Percentiles rank a stretch among this genome's conserved stretches.
Evolutionary conservation across 2,888 invertebrate species (phyloP).

Genomic region (Drosophila hamatofila): DNA sequence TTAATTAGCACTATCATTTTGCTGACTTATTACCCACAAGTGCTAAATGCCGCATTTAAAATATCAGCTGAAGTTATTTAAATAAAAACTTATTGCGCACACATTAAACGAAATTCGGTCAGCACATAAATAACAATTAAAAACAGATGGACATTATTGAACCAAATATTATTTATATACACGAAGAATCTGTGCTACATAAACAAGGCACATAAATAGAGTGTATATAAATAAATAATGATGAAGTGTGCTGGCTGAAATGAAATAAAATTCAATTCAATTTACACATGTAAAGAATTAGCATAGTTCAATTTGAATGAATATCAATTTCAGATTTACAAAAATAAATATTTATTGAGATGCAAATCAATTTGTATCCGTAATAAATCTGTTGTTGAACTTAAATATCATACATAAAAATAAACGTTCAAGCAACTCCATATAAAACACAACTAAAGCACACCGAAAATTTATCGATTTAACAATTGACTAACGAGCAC

Average conservation of each 20-base stretch:
- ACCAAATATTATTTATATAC: constrained; percentile 8
- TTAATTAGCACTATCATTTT: not conserved
- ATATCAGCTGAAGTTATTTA: constrained; percentile 1
- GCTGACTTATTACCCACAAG: constrained; percentile 26
- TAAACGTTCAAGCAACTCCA: not conserved
- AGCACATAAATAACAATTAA: constrained; percentile 42
- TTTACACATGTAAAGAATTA: not conserved
- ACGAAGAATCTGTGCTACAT: not conserved
- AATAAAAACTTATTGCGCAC: constrained; percentile 24
- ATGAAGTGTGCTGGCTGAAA: not conserved
- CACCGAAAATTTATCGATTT: constrained; percentile 59
- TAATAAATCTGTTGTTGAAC: not conserved
- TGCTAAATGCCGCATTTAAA: constrained; percentile 15
- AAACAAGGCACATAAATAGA: not conserved
- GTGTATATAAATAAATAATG: constrained; percentile 4
- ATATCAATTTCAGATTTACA: not conserved
- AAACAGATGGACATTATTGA: constrained; percentile 30
- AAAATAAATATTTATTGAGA: not conserved
- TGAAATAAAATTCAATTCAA: not conserved
- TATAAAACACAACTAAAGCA: not conserved
- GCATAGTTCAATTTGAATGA: not conserved
- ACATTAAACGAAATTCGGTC: constrained; percentile 24
- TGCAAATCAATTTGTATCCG: not conserved
- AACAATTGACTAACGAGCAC: constrained; percentile 59
- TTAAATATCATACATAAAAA: not conserved